phyloP scores from a whole-genome alignment of 2,113 vertebrate species.

The Triplophysa tibetana region DNA sequence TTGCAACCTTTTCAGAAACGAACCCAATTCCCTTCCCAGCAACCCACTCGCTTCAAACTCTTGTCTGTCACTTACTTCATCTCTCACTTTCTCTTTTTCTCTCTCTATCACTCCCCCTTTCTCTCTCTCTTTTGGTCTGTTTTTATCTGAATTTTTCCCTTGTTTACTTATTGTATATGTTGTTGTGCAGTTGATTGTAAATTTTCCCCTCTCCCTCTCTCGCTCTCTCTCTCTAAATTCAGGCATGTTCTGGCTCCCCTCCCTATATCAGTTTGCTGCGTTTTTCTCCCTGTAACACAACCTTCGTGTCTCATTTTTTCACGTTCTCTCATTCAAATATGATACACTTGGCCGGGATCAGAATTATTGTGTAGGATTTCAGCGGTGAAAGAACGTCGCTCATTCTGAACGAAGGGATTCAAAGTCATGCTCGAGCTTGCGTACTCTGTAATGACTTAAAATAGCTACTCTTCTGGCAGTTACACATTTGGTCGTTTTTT shows the following conservation, averaged over 20 bases:
- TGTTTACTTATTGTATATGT: too few relatives aligned
- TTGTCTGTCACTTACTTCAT: conserved; percentile 37
- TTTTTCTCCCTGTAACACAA: conserved; percentile 48
- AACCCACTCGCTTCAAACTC: conserved; percentile 48
- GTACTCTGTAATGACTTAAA: conserved; percentile 33
- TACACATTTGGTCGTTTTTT: conserved; percentile 35
- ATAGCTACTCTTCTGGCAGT: conserved; percentile 43
- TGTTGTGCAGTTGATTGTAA: too few relatives aligned
- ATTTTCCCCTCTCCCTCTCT: not conserved
- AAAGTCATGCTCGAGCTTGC: conserved; percentile 29
- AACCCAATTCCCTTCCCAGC: conserved; percentile 40
- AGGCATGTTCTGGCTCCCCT: conserved; percentile 40
- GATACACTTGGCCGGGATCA: conserved; percentile 23
- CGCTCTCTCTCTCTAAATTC: not conserved
- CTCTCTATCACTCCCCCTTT: not conserved
- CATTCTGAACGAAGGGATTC: conserved; percentile 25
- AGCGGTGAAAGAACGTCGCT: conserved; percentile 1
- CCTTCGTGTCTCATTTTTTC: conserved; percentile 47
- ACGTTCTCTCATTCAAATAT: conserved; percentile 36
- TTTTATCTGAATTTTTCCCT: too few relatives aligned
- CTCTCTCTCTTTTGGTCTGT: too few relatives aligned
- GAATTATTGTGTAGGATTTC: conserved; percentile 11
- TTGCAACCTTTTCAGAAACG: conserved; percentile 59
- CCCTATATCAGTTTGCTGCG: conserved; percentile 50
- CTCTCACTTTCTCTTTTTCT: not conserved